A percentile compares a stretch with the other conserved stretches of the same genome.
These are phyloP conservation scores for Pogonophryne albipinna DNA, from an alignment of 2,797 vertebrate genomes.

Conservation along the genomic window DNA sequence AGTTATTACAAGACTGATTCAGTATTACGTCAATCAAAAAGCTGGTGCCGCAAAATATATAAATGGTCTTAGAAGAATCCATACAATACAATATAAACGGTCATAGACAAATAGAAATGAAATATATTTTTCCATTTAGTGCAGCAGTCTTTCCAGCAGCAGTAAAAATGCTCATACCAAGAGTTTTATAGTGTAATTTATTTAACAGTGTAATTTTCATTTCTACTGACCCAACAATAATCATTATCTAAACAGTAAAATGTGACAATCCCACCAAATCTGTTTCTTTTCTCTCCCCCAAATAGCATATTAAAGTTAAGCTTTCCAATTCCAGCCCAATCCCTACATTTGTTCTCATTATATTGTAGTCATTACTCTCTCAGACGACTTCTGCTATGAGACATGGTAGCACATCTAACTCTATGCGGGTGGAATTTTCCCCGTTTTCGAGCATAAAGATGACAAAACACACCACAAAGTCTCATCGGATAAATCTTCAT, in stretches of 20 bases:
- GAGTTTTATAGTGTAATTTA: constrained; percentile 33
- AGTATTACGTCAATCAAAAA: neutral
- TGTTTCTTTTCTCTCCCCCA: constrained; percentile 23
- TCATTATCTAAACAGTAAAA: constrained; percentile 44
- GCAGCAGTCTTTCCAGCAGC: constrained; percentile 2
- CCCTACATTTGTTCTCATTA: constrained; percentile 38
- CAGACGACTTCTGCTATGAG: constrained; percentile 19
- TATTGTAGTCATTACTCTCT: constrained; percentile 38
- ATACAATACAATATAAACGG: constrained; percentile 13
- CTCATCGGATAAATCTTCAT: neutral
- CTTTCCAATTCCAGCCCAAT: constrained; percentile 24
- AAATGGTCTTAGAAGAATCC: neutral
- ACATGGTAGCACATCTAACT: constrained; percentile 22
- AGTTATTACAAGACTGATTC: neutral
- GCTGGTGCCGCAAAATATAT: neutral
- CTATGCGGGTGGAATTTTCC: neutral
- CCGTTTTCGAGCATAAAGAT: constrained; percentile 13
- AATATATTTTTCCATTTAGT: constrained; percentile 37
- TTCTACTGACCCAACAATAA: constrained; percentile 36
- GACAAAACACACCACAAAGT: constrained; percentile 2
- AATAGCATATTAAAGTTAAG: constrained; percentile 31
- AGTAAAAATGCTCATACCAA: neutral
- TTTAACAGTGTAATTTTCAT: constrained; percentile 41
- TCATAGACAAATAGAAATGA: constrained; percentile 5
- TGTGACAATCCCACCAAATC: constrained; percentile 24